Base-by-base conservation (phyloP, 2,888 invertebrate genomes). In the Entomobrya proxima region DNA sequence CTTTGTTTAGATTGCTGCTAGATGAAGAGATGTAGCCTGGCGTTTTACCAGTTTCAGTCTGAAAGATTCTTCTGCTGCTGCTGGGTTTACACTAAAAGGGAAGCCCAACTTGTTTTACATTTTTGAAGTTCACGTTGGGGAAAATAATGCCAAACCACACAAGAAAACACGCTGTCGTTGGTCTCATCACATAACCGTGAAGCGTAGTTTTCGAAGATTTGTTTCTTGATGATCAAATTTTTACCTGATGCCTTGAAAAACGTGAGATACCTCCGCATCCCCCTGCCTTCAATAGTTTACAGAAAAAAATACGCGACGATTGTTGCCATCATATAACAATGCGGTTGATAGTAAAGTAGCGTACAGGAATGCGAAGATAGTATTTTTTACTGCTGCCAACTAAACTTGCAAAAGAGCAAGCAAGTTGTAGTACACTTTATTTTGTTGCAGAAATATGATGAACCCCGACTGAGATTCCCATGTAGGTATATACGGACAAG, bases 111-210 rank as follows among this genome's bases (percentile, higher is more conserved):
- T 55, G 55, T 55, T 27, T 55, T 4, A 55, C 24, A 55, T 55
- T 61, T 61, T 61, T 61, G 32, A 13, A n/a, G 55, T 32, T 61
- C 55, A 50, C 55, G 2, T 6, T 27, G 32, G 4, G n/a, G n/a
- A n/a, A 61, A 61, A 61, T 32, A 61, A 61, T 61, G n/a, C 32
- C 15, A 61, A 61, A 61, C 58, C 58, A 32, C 58, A 61, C n/a
- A 3, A 9, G 6, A 52, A n/a, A 15, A 52, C 15, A 52, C 11
- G n/a, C 15, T 55, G 24, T 32, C 13, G 58, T 61, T 32, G 30
- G 30, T 61, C 58, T 61, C 15, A n/a, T 13, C 24, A 58, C 15
- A n/a, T 13, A 58, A 58, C 58, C 58, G 13, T 58, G 58, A 27
- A 58, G 30, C 58, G 3, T 58, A 30, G 27, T 58, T 58, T 58